Evolutionary conservation across 2,113 vertebrate species (phyloP).

Genomic region (Notarius lentiginosus): DNA sequence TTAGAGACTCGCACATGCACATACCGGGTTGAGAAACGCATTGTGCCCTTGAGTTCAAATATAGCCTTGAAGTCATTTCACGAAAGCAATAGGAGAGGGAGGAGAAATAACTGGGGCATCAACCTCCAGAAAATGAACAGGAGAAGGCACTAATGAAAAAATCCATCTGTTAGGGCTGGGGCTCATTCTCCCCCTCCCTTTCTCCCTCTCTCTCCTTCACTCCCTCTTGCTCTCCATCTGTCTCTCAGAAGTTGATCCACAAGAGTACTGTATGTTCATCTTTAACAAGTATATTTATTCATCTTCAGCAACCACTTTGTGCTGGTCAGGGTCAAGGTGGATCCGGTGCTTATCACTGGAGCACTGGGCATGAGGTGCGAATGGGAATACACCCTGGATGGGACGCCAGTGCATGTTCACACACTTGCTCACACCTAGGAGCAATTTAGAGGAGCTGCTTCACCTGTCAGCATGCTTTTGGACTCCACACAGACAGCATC

Average conservation of each 20-base stretch:
- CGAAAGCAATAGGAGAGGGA: constrained; percentile 26
- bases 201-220: background rate
- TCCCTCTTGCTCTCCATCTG: constrained; percentile 5
- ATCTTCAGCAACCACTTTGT: background rate
- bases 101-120: constrained; percentile 29
- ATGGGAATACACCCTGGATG: background rate
- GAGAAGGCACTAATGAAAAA: constrained; percentile 30
- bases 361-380: too few species aligned
- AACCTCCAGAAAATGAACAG: constrained; percentile 34
- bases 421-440: background rate
- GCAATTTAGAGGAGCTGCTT: background rate
- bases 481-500: background rate
- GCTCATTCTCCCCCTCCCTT: background rate
- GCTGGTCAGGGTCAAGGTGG: background rate
- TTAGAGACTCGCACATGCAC: constrained; percentile 17
- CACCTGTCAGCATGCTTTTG: background rate
- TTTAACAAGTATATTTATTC: background rate
- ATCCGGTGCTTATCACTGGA: background rate
- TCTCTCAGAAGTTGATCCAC: background rate
- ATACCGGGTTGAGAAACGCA: background rate
- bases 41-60: constrained; percentile 34
- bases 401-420: background rate
- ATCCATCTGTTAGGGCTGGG: background rate
- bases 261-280: background rate
- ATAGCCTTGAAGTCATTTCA: constrained; percentile 35